Percentiles rank a stretch among this genome's conserved stretches.
These are phyloP conservation scores for Pterostichus madidus DNA, from an alignment of 2,888 invertebrate species.

Conservation along the genomic window DNA sequence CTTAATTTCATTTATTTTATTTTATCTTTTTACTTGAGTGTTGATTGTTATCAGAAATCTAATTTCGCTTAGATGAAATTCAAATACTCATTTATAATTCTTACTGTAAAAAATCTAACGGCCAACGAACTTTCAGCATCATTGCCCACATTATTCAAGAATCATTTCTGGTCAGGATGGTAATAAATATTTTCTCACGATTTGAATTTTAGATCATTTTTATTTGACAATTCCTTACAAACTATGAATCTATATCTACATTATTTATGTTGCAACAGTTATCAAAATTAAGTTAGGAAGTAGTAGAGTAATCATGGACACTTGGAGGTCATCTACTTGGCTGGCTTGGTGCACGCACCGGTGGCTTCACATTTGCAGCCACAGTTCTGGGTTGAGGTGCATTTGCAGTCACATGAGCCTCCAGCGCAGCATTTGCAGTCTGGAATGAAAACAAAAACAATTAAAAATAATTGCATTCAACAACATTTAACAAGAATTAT, in stretches of 20 bases:
- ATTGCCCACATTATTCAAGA: conserved; percentile 13
- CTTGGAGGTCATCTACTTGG: conserved; percentile 18
- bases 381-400: conserved; percentile 54
- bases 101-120: neutral
- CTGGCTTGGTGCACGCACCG: conserved; percentile 54
- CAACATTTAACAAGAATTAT: too few relatives aligned
- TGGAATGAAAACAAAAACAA: neutral
- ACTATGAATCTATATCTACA: too few relatives aligned
- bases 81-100: too few relatives aligned
- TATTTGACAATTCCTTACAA: neutral
- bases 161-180: neutral
- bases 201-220: neutral
- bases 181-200: conserved; percentile 4
- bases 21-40: too few relatives aligned
- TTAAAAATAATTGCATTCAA: too few relatives aligned
- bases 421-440: conserved; percentile 48
- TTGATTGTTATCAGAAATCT: too few relatives aligned
- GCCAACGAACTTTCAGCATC: conserved; percentile 12
- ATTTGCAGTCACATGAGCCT: conserved; percentile 53
- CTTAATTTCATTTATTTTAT: too few relatives aligned
- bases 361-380: conserved; percentile 63
- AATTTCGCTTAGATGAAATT: too few relatives aligned
- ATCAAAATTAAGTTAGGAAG: too few relatives aligned
- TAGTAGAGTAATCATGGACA: too few relatives aligned
- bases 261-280: too few relatives aligned